Evolutionary conservation across 2,888 invertebrate genomes (phyloP).

Genomic region (Megalurothrips usitatus): DNA sequence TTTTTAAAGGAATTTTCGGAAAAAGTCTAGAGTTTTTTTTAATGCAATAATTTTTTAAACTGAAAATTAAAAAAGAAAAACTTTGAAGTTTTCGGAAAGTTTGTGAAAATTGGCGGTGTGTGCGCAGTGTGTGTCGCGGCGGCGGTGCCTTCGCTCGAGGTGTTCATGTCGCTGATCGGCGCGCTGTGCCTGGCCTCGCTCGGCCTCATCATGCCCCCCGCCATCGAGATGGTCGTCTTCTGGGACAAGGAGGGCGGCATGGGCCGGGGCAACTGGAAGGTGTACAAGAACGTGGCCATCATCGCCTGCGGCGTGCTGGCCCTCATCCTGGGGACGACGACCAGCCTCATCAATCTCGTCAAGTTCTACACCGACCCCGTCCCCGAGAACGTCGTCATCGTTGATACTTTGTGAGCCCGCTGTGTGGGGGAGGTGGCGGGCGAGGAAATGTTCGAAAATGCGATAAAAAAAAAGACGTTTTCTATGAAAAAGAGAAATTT

Average conservation of each 20-base stretch:
- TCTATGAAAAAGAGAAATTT: not conserved
- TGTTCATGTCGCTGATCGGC: constrained; percentile 91
- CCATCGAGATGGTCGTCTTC: constrained; percentile 82
- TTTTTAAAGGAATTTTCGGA: too few species aligned
- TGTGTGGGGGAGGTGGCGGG: not conserved
- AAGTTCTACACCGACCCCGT: constrained; percentile 37
- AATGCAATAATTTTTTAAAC: too few species aligned
- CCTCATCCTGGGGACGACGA: constrained; percentile 73
- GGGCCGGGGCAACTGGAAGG: constrained; percentile 69
- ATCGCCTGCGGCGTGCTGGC: constrained; percentile 73
- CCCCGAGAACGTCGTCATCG: too few species aligned
- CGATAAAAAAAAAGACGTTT: not conserved
- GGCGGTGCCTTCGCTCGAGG: constrained; percentile 81
- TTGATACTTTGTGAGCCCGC: constrained; percentile 34
- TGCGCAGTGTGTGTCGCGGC: constrained; percentile 66
- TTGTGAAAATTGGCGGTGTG: not conserved
- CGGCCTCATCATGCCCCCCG: constrained; percentile 85
- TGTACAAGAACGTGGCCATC: constrained; percentile 69
- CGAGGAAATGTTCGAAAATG: not conserved
- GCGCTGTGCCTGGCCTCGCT: constrained; percentile 87
- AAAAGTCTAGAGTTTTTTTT: too few species aligned
- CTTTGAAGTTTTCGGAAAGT: too few species aligned
- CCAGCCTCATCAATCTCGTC: constrained; percentile 70
- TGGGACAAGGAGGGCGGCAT: constrained; percentile 69
- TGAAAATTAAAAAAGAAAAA: too few species aligned